These are phyloP conservation scores for Nothoprocta perdicaria DNA, from an alignment of 2,113 vertebrate species.

Conservation along the genomic window DNA sequence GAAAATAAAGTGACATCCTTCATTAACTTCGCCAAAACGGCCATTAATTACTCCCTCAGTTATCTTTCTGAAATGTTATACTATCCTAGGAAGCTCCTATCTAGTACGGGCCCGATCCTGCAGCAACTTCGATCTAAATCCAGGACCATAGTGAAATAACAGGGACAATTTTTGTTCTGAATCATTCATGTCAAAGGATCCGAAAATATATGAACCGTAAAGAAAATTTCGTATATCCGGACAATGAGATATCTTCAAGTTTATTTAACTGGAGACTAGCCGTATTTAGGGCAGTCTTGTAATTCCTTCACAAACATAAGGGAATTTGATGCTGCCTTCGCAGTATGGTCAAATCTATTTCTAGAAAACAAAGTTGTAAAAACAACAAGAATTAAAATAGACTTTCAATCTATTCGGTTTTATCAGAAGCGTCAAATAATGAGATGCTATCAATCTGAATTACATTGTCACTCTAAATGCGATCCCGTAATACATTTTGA, in stretches of 20 bases:
- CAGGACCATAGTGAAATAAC: background rate
- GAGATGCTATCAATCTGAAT: background rate
- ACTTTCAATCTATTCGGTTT: background rate
- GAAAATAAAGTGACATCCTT: background rate
- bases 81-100: background rate
- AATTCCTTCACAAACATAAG: background rate
- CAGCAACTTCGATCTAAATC: background rate
- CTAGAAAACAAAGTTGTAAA: background rate
- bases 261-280: background rate
- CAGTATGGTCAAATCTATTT: background rate
- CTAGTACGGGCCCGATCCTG: background rate
- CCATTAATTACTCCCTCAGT: background rate
- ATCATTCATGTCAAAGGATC: background rate
- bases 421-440: background rate
- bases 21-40: background rate
- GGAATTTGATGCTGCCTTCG: background rate
- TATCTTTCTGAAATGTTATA: background rate
- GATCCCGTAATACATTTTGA: background rate
- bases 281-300: background rate
- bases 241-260: background rate
- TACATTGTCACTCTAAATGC: background rate
- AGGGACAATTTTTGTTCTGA: background rate
- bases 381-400: background rate
- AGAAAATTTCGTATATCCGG: background rate
- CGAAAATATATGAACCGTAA: background rate